Evolutionary conservation across 2,888 invertebrate genomes (phyloP).

Genomic region (Melieria omissa): DNA sequence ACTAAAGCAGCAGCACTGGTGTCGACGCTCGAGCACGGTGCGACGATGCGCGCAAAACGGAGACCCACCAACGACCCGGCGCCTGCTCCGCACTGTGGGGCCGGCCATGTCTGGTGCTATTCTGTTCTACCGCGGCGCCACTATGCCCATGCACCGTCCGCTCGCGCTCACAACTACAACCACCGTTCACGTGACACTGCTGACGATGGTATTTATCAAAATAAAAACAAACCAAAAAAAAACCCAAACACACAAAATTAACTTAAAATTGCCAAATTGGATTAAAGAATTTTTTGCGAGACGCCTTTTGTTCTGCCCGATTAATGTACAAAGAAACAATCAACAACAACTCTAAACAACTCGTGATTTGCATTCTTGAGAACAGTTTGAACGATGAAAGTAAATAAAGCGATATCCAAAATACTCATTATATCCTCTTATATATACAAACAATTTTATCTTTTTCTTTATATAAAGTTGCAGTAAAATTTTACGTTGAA

Average conservation of each 20-base stretch:
- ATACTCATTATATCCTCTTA: not conserved
- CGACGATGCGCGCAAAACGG: too few relatives aligned
- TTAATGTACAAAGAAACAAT: constrained; percentile 43
- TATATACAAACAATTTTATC: too few relatives aligned
- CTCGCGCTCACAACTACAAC: constrained; percentile 32
- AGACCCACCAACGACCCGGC: not conserved
- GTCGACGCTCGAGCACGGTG: constrained; percentile 48
- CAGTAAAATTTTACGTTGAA: constrained; percentile 19
- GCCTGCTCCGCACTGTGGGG: not conserved
- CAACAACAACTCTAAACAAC: constrained; percentile 34
- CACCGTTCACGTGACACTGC: constrained; percentile 36
- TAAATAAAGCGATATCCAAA: constrained; percentile 1
- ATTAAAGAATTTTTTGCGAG: constrained; percentile 43
- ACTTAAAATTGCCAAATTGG: constrained; percentile 47
- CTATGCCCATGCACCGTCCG: constrained; percentile 13
- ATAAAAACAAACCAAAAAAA: constrained; percentile 51
- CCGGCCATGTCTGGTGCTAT: not conserved
- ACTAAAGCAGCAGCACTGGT: constrained; percentile 32
- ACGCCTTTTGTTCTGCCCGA: constrained; percentile 43
- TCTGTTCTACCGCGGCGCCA: not conserved
- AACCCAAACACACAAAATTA: constrained; percentile 44
- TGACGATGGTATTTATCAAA: constrained; percentile 64
- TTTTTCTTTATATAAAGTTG: not conserved
- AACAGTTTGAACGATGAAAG: too few relatives aligned
- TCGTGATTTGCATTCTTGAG: not conserved